Conservation (phyloP, 2,888 invertebrate species). For the Nephrotoma guestfalica region DNA sequence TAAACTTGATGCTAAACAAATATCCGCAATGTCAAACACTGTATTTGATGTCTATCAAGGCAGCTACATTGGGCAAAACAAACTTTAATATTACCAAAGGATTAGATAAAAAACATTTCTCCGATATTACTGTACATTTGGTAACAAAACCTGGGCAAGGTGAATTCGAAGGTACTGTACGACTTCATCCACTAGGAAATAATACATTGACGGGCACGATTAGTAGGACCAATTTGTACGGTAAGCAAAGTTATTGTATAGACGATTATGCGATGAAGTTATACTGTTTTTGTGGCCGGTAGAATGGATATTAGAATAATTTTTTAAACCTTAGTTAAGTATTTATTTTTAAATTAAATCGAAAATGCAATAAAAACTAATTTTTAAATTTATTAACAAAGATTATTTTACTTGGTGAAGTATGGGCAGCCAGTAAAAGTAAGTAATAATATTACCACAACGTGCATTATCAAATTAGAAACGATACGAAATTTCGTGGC, state of each 20-base stretch:
- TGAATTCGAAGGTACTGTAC: slow-evolving; percentile 63
- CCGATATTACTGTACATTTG: slow-evolving; percentile 32
- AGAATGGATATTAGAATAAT: not conserved
- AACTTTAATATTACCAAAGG: slow-evolving; percentile 26
- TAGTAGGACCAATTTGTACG: slow-evolving; percentile 65
- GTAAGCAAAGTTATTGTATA: slow-evolving; percentile 64
- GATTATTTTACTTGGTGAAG: not conserved
- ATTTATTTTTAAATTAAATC: not conserved
- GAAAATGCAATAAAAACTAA: not conserved
- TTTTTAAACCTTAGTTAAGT: not conserved
- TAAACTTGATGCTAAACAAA: slow-evolving; percentile 46
- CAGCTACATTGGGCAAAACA: slow-evolving; percentile 45
- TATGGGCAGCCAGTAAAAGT: no score
- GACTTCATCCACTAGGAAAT: slow-evolving; percentile 26
- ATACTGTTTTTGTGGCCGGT: slow-evolving; percentile 52
- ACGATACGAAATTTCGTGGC: no score
- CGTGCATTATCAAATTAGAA: no score
- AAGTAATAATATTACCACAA: no score
- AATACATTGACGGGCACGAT: slow-evolving; percentile 42
- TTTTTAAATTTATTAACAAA: not conserved
- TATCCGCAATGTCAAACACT: slow-evolving; percentile 52
- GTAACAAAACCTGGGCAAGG: slow-evolving; percentile 38
- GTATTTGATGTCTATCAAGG: slow-evolving; percentile 42
- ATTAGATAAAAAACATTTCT: slow-evolving; percentile 22
- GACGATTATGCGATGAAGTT: slow-evolving; percentile 59